Base-by-base conservation (phyloP, 2,888 invertebrate genomes). In the Melipona bicolor region DNA sequence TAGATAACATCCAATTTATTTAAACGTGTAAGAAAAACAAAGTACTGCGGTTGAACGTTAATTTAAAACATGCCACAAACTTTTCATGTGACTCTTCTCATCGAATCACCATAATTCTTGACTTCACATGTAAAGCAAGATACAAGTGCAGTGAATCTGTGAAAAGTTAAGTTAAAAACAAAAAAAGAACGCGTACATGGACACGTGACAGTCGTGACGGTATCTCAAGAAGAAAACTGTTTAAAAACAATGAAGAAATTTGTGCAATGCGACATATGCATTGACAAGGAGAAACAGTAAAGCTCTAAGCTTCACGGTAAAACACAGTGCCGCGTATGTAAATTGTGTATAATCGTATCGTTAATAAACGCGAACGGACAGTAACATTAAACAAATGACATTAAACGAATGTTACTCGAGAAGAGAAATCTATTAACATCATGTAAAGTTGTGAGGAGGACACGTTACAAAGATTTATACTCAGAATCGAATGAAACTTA, bases 331-430 rank as follows among this genome's bases (percentile, higher is more conserved):
- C 84, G 84, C 79, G 81, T 81, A 88, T 91, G 90, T 91, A 90
- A 90, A 90, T 91, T 91, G 84, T 90, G 88, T 90, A 89, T 88
- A 91, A 77, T 77, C 85, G 80, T 88, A 88, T 81, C 77, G 36
- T 78, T 72, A 79, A 79, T 73, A 69, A 85, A 82, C 78, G 80
- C 64, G 72, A 80, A 43, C 61, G 69, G 78, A 81, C 75, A 68
- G 67, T 76, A 81, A 83, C 54, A 59, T 79, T 83, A 78, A 81
- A 79, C 27, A 67, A 83, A 83, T 83, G 24, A 52, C 67, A 77
- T 36, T 36, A 36, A 36, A 36, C 36, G 9, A 36, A 36, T 76
- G 64, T 81, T 73, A 36, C 73, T 69, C 65, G 71, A 76, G 73
- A 76, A 65, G 65, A 72, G 68, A 79, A 11, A 74, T 24, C 61